Conservation (phyloP, 2,888 invertebrate species). For the Allacma fusca region DNA sequence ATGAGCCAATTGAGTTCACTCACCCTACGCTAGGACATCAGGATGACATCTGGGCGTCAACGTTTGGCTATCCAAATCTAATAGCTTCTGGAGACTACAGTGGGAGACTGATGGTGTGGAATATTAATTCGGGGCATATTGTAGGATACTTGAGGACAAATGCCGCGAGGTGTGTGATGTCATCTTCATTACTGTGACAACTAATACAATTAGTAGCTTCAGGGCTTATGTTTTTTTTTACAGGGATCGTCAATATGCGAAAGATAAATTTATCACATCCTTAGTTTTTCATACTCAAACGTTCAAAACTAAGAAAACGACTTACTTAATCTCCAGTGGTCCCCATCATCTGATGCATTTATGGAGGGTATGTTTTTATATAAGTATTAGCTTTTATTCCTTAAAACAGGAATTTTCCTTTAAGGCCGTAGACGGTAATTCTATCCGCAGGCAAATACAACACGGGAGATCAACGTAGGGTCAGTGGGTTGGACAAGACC, state of each 20-base stretch:
- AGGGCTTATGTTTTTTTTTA: too few relatives aligned
- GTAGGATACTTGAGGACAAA: constrained; percentile 45
- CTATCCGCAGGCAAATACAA: constrained; percentile 44
- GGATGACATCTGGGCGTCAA: constrained; percentile 49
- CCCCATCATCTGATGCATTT: constrained; percentile 48
- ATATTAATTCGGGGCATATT: constrained; percentile 49
- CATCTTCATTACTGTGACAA: not conserved
- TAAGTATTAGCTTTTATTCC: not conserved
- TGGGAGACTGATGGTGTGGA: constrained; percentile 47
- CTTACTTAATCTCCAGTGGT: constrained; percentile 47
- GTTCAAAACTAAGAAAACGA: constrained; percentile 25
- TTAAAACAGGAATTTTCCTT: not conserved
- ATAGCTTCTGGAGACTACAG: constrained; percentile 49
- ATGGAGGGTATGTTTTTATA: constrained; percentile 36
- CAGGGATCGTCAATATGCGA: constrained; percentile 36
- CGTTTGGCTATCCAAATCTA: constrained; percentile 45
- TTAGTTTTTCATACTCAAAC: constrained; percentile 36
- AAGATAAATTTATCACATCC: constrained; percentile 46
- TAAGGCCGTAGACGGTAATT: not conserved
- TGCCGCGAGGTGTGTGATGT: constrained; percentile 22
- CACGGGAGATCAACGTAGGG: constrained; percentile 46
- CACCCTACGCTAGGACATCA: constrained; percentile 31
- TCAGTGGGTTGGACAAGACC: constrained; percentile 50
- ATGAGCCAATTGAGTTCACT: constrained; percentile 43
- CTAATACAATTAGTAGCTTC: not conserved